Base-by-base conservation (phyloP, 2,113 vertebrate species). In the Xiphias gladius region DNA sequence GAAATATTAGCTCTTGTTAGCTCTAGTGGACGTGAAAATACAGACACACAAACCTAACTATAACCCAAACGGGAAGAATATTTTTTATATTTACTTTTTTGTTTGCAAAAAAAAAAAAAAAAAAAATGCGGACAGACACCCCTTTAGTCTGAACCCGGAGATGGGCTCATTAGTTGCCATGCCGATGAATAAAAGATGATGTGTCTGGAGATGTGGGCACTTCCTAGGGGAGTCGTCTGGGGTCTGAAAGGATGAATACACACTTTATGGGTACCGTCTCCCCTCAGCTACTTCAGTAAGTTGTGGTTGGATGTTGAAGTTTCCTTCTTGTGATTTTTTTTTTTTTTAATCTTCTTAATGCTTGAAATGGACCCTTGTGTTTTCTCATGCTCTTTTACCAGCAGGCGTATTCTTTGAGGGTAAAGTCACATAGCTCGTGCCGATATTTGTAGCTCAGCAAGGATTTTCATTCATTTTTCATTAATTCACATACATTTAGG, bases 131-230 rank as follows among this genome's bases (percentile, higher is more conserved):
- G 26, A 10, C 77, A 85, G 80, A 86, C 75, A 63, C 71, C 57
- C 70, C 69, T 70, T 57, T 41, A 79, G 68, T 63, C 39, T 68
- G 61, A 82, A 80, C 39, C 61, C 65, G 68, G 72, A 87, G 79
- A 87, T 71, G 69, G 76, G 88, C 88, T 93, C 88, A 91, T 94
- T 92, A 92, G 89, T 86, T 91, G 88, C 75, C 80, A 87, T 41
- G 32, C 69, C 48, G 37, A 92, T 94, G 88, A 92, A 92, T 93
- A 89, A 89, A 90, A 32, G 50, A 90, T 92, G 46, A 85, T 58
- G 86, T 70, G 85, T 89, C 90, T 82, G 88, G 82, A 86, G 83
- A 80, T 74, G 86, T 73, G 73, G 54, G 84, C 76, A 26, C 70
- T 80, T 90, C 86, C 86, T 82, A 1, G 37, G 75, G 83, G 76